Evolutionary conservation across 2,113 vertebrate genomes (phyloP), one percentile per base, ranked within the genome.

Genomic region (Oryzias woworae): DNA sequence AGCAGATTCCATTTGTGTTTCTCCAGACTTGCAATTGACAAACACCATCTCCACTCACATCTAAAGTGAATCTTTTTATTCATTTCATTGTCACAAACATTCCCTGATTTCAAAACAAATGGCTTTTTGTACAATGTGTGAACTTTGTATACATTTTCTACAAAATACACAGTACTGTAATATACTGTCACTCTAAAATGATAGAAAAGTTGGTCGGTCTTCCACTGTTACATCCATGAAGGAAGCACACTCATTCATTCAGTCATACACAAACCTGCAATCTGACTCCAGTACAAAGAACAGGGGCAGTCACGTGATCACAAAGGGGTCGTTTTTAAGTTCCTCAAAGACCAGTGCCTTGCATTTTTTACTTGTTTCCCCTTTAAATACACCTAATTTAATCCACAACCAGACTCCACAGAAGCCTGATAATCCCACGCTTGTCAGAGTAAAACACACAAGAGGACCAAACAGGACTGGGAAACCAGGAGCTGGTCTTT

Each of bases 21-120:
- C 36, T 36, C 36, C 36, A 28, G 7, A 28, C 26, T 28, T 28
- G 3, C 7, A 12, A 12, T 36, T 10, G 2, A 36, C 36, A 36
- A 36, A 14, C 63, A 28, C 59, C n/a, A 56, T 3, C 0, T 20
- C n/a, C 4, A 52, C 24, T 26, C 16, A 36, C 53, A 60, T 18
- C 6, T 80, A 17, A 73, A 64, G 49, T 84, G 73, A 77, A 54
- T 58, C 71, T 52, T 75, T 84, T 89, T 91, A 90, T 86, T 91
- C 73, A 83, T 89, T 89, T 83, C 51, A 78, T 79, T 80, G 79
- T 87, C 84, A 81, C 82, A 89, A 85, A 87, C 69, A 67, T 71
- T 92, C 85, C 85, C 90, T 91, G 88, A 91, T 91, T 81, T 88
- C 77, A 84, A 87, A 73, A 90, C 81, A 90, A 90, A 90, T 85